Conservation (phyloP, 92 coral and sea anemone species). For the Porites cylindrica region DNA sequence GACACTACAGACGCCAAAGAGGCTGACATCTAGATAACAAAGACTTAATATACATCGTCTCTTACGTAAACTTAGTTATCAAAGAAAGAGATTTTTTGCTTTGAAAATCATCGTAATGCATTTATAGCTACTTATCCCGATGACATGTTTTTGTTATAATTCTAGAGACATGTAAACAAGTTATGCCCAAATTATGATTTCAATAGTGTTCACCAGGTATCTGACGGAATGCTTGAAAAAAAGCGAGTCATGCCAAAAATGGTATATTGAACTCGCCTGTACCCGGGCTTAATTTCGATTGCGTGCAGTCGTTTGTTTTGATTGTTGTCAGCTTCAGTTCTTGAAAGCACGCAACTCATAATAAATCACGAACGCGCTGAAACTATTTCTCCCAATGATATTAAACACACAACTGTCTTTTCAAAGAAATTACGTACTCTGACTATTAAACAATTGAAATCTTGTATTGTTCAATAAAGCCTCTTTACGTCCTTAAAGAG, state of each 20-base stretch:
- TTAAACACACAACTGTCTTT: slow-evolving; percentile 12
- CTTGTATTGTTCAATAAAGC: background rate
- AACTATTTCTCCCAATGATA: background rate
- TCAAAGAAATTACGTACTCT: slow-evolving; percentile 4
- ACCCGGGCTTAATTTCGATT: slow-evolving; percentile 32
- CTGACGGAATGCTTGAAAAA: slow-evolving; percentile 22
- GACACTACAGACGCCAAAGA: slow-evolving; percentile 21
- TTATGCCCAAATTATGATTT: background rate
- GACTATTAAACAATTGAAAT: background rate
- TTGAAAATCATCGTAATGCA: background rate
- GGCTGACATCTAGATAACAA: slow-evolving; percentile 5
- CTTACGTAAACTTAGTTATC: slow-evolving; percentile 42
- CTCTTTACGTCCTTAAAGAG: background rate
- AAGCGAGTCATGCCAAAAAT: slow-evolving; percentile 23
- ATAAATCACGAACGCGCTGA: slow-evolving; percentile 7
- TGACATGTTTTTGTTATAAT: background rate
- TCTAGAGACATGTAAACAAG: slow-evolving; percentile 7
- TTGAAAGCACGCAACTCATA: slow-evolving; percentile 36
- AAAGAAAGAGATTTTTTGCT: background rate
- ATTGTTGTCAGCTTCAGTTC: slow-evolving; percentile 38
- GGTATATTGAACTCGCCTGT: slow-evolving; percentile 29
- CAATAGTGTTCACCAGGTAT: background rate
- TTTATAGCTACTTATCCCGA: background rate
- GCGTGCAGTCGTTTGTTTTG: slow-evolving; percentile 64
- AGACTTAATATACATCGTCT: slow-evolving; percentile 26